Evolutionary conservation across 2,797 vertebrate genomes (phyloP), one percentile per base, ranked within the genome.

Genomic region (Aldrovandia affinis): DNA sequence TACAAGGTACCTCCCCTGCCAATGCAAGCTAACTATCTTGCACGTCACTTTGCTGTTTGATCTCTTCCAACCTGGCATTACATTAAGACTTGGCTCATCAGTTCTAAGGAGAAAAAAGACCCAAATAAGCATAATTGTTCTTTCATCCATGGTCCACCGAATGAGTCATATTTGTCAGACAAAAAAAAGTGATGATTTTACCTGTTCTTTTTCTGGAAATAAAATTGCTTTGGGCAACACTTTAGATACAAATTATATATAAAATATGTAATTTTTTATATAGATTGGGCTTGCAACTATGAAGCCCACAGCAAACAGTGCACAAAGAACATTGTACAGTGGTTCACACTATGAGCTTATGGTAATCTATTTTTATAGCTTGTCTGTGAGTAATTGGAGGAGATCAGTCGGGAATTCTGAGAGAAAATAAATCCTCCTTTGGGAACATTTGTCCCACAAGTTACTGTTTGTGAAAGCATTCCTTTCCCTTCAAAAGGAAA

Each of bases 371-470:
- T 18, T 75, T n/a, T 25, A 42, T 25, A 47, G 73, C 22, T 44
- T 39, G 42, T 10, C 39, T 7, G n/a, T 44, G 25, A 77, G 73
- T 44, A 77, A 77, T 44, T 47, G 73, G 73, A 77, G 20, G 73
- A 39, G 42, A 25, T 77, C 73, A 44, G 73, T 6, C 25, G 73
- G 73, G 73, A 77, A 77, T 77, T 77, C 20, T 44, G 39, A 47
- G 39, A 77, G 22, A 44, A 77, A 77, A 22, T 77, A 77, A 77
- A 77, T 77, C 22, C 47, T 47, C 22, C 73, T 77, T 20, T n/a
- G 22, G 73, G 73, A 47, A 77, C 39, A 33, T 68, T 68, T 36
- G 30, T 14, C 15, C 68, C 14, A 2, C 18, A 14, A 20, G 22
- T 39, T 20, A 75, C 28, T 42, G 36, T 25, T 70, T 39, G 36